Base-by-base conservation (phyloP, 2,113 vertebrate species). In the Ailuropoda melanoleuca region DNA sequence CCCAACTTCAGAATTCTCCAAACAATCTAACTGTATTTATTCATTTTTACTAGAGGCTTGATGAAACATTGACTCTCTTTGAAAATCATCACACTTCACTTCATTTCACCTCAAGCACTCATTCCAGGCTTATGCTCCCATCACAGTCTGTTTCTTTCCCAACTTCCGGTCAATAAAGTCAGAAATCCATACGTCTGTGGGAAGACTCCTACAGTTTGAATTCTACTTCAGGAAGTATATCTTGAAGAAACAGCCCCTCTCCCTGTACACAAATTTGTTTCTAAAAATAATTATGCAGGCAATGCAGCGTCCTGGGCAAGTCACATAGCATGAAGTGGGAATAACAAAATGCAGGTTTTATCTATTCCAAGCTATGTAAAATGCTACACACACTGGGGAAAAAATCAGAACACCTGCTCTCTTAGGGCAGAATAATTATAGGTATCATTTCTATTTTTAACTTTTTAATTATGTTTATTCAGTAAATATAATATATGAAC, bases 291-390 rank as follows among this genome's bases (percentile, higher is more conserved):
- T 66, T 86, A 86, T 21, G 3, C 2, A 34, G 53, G 55, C 48
- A 82, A 89, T 26, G 12, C 34, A 84, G 48, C 56, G 29, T 74
- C 39, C 82, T 64, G 66, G 13, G 21, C 19, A 82, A 26, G 34
- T 37, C 46, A 53, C 19, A 23, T 2, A 56, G 17, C 0, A 68
- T 17, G 23, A 96, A 89, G 46, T 13, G 81, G 48, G 34, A 80
- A 85, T 89, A 94, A 18, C 19, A 93, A 97, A 96, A 93, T 58
- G 37, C 46, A 88, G n/a, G 31, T 85, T 96, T 78, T 88, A 62
- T 84, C 39, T 62, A 23, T 66, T 60, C 31, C 0, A 58, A 72
- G 24, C 56, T 62, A 26, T 58, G 23, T 80, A 83, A 74, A 90
- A 93, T 82, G 56, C 81, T 29, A 18, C 1, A 50, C 2, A 93